Base-by-base conservation (phyloP, 2,113 vertebrate species). In the Myiozetetes cayanensis region DNA sequence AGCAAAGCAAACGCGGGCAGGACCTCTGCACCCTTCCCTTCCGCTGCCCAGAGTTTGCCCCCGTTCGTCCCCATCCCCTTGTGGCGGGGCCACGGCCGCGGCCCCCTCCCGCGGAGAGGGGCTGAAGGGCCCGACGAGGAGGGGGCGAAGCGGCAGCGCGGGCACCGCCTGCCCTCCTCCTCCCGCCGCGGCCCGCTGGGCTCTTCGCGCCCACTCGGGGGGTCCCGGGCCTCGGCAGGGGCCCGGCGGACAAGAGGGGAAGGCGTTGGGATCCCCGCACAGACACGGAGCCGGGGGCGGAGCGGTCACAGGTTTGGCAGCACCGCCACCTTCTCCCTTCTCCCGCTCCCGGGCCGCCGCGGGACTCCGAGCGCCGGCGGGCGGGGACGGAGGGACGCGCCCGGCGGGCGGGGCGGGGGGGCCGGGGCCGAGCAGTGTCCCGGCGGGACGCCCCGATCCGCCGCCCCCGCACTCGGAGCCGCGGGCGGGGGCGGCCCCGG, bases 271-370 rank as follows among this genome's bases (percentile, higher is more conserved):
- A 44, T 87, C 76, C 81, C 67, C 14, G 47, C 41, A 65, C 52
- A 24, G 43, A 53, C 14, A 24, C 22, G 56, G 56, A 59, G 56
- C 56, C 14, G 22, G 33, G 22, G n/a, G 56, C 22, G 56, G 62
- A 31, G 82, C 88, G 63, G 75, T 46, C 81, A 24, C 80, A 18
- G 84, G 46, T 83, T 52, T 24, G 74, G 76, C 80, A 58, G 87
- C 78, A 68, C 74, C 72, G 76, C 50, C 85, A 68, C 89, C 93
- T 93, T 87, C 97, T 92, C 96, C 66, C 96, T 93, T 78, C 72
- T 78, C 72, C 35, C 10, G 44, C 5, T 44, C 24, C 43, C 43
- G 41, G 39, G 25, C 39, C 46, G n/a, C 35, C 27, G 27, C 22
- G 23, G 49, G 39, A 44, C 35, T 16, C 21, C n/a, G 71, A 70